These are phyloP conservation scores for Drosophila kambysellisi DNA, from an alignment of 2,888 invertebrate species.

Conservation along the genomic window DNA sequence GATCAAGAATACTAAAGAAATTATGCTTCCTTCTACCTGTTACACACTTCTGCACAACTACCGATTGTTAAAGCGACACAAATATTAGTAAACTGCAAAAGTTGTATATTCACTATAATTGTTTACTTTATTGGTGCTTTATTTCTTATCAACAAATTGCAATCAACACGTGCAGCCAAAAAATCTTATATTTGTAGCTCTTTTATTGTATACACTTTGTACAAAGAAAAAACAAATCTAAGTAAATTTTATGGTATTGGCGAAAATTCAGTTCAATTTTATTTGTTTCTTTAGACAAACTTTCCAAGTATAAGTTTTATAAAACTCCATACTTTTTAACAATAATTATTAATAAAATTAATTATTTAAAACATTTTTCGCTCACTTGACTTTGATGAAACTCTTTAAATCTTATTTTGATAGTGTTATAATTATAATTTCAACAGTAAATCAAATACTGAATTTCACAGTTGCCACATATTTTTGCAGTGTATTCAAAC, in stretches of 20 bases:
- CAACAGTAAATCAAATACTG: neutral
- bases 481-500: neutral
- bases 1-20: neutral
- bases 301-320: neutral
- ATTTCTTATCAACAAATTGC: conserved; percentile 54
- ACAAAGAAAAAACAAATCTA: neutral
- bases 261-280: neutral
- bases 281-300: neutral
- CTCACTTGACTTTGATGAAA: neutral
- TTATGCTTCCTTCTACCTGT: neutral
- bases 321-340: neutral
- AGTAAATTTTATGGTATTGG: neutral
- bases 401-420: neutral
- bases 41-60: neutral
- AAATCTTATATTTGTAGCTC: conserved; percentile 24
- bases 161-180: conserved; percentile 38
- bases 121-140: neutral
- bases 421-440: neutral
- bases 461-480: neutral
- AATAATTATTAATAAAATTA: rapidly evolving
- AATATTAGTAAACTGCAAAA: conserved; percentile 23
- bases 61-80: neutral
- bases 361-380: neutral
- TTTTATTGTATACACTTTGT: neutral
- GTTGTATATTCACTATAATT: neutral